Evolutionary conservation across 2,888 invertebrate genomes (phyloP).

Genomic region (Acanthosoma haemorrhoidale): DNA sequence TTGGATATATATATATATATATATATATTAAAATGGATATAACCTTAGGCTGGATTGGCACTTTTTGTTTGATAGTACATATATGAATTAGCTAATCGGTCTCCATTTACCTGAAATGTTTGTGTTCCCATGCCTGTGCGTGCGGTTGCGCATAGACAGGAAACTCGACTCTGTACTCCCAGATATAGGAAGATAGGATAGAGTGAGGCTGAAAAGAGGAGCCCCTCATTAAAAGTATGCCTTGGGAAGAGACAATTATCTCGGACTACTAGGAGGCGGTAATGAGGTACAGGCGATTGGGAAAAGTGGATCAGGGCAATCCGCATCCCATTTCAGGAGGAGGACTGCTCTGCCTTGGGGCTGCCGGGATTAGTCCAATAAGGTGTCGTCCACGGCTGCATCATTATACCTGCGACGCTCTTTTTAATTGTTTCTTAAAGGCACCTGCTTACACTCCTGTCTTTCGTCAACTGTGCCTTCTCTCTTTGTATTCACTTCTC

Average conservation of each 20-base stretch:
- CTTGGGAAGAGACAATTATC: slow-evolving; percentile 1
- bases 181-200: too few species aligned
- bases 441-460: not conserved
- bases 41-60: too few species aligned
- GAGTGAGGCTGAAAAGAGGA: slow-evolving; percentile 1
- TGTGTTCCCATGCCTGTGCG: too few species aligned
- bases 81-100: too few species aligned
- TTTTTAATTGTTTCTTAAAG: slow-evolving; percentile 14
- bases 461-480: not conserved
- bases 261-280: not conserved
- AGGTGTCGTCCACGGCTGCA: not conserved
- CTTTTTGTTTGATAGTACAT: too few species aligned
- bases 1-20: too few species aligned
- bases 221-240: slow-evolving; percentile 4
- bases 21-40: too few species aligned
- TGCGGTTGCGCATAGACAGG: too few species aligned
- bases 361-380: not conserved
- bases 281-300: slow-evolving; percentile 8
- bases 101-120: too few species aligned
- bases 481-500: too few species aligned
- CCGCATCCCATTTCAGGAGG: not conserved
- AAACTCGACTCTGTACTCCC: too few species aligned
- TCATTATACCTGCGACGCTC: not conserved
- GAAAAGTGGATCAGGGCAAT: slow-evolving; percentile 10
- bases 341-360: not conserved